A percentile compares a stretch with the other conserved stretches of the same genome.
These are phyloP conservation scores for Orthonevra nobilis DNA, from an alignment of 2,888 invertebrate genomes.

Conservation along the genomic window DNA sequence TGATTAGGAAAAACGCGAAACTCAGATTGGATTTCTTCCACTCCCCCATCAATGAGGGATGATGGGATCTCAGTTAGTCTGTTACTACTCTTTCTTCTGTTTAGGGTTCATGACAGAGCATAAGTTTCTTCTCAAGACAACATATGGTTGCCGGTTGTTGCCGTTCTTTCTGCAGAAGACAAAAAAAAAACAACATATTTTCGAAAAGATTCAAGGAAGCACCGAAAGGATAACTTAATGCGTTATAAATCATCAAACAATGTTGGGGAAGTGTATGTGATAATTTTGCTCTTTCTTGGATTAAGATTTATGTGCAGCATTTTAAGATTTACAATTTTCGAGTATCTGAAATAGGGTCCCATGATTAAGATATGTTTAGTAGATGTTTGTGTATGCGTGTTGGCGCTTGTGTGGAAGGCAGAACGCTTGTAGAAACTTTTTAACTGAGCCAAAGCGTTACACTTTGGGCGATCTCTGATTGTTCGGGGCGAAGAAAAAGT, in stretches of 20 bases:
- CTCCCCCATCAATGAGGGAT: constrained; percentile 46
- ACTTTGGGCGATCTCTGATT: constrained; percentile 24
- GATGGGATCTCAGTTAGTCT: constrained; percentile 14
- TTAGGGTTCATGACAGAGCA: constrained; percentile 56
- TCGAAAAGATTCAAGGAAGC: constrained; percentile 15
- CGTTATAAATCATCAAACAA: constrained; percentile 68
- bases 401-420: background rate
- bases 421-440: constrained; percentile 15
- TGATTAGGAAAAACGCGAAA: constrained; percentile 64
- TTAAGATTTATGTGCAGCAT: constrained; percentile 64
- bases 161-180: background rate
- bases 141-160: constrained; percentile 48
- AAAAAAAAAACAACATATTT: too few relatives aligned
- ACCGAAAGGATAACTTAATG: constrained; percentile 65
- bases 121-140: constrained; percentile 55
- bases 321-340: constrained; percentile 63
- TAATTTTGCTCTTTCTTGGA: constrained; percentile 62
- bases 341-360: constrained; percentile 49
- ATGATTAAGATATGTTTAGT: constrained; percentile 61
- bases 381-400: constrained; percentile 1
- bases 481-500: constrained; percentile 33
- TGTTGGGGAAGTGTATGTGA: constrained; percentile 65
- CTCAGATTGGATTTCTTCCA: constrained; percentile 55
- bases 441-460: constrained; percentile 1
- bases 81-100: constrained; percentile 20